phyloP scores from a whole-genome alignment of 2,888 invertebrate species.

The Blastobasis adustella region DNA sequence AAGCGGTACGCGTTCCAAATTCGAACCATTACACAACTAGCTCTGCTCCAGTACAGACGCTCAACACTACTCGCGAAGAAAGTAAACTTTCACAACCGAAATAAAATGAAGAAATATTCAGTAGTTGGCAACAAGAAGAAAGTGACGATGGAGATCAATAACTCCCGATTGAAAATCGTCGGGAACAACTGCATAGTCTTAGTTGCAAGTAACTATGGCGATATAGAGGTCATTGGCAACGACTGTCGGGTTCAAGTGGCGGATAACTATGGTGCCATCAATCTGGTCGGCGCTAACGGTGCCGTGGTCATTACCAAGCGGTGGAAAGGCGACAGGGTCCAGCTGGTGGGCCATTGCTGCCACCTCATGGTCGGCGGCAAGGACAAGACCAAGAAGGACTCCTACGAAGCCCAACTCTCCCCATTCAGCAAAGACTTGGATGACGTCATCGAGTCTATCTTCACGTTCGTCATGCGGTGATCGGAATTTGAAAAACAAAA shows the following conservation, averaged over 20 bases:
- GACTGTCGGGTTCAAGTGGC: conserved; percentile 55
- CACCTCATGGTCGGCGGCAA: conserved; percentile 56
- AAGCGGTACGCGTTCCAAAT: conserved; percentile 23
- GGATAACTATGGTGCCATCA: conserved; percentile 52
- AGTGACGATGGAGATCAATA: conserved; percentile 62
- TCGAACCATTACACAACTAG: conserved; percentile 23
- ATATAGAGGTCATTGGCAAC: conserved; percentile 66
- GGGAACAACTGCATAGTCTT: conserved; percentile 59
- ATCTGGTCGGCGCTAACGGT: conserved; percentile 55
- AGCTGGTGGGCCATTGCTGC: conserved; percentile 47
- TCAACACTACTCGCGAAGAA: background rate
- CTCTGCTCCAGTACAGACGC: conserved; percentile 8
- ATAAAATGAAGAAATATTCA: conserved; percentile 60
- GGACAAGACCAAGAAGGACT: conserved; percentile 26
- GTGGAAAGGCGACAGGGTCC: conserved; percentile 51
- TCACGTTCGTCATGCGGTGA: conserved; percentile 67
- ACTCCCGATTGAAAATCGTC: conserved; percentile 51
- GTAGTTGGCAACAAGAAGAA: conserved; percentile 67
- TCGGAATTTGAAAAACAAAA: background rate
- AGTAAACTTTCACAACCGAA: too few species aligned
- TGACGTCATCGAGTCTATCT: conserved; percentile 65
- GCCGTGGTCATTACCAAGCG: conserved; percentile 46
- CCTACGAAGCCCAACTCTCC: conserved; percentile 57
- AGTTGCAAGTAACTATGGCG: conserved; percentile 51
- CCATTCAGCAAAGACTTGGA: conserved; percentile 66